Evolutionary conservation across 2,113 vertebrate genomes (phyloP), one percentile per base, ranked within the genome.

Genomic region (Dicentrarchus labrax): DNA sequence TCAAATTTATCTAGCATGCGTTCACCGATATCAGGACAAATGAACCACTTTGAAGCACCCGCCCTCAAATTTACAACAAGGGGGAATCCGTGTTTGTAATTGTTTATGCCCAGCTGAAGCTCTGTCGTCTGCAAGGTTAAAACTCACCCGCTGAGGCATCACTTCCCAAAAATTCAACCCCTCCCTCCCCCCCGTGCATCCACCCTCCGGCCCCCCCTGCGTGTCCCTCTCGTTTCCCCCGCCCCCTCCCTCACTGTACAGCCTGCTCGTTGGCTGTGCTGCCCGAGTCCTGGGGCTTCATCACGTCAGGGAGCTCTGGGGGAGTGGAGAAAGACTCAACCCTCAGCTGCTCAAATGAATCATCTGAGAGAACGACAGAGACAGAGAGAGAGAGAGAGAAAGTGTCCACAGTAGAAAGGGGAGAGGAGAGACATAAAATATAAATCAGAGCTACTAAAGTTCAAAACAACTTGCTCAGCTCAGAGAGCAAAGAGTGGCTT

Each of bases 241-340:
- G 3, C 12, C 64, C 65, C 76, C 67, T 41, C n/a, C 17, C 82
- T 97, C 96, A 98, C 96, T 97, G 97, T 80, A 98, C 96, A 0
- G 96, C 96, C 91, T 97, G 97, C 78, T 98, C 97, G 0, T 97
- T 97, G 88, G 96, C 94, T 21, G 96, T 96, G 93, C 97, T 97
- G 87, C 97, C 95, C 1, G 96, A 97, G 88, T 98, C 97, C 89
- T 98, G 97, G 0, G 97, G 97, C 90, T 97, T 98, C 97, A 97
- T 98, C 80, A 98, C 97, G 15, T 98, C 97, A 0, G 97, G 97
- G 65, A 98, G 96, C 92, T 98, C 97, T 0, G 97, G 97, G 0
- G 97, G 97, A 78, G 96, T 97, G 82, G 97, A 98, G 93, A 98
- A 98, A 3, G 96, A 65, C 74, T 98, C 97, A 0, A 98, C 93